Conservation (phyloP, 64 coral and sea anemone species). For the Pocillopora damicornis region DNA sequence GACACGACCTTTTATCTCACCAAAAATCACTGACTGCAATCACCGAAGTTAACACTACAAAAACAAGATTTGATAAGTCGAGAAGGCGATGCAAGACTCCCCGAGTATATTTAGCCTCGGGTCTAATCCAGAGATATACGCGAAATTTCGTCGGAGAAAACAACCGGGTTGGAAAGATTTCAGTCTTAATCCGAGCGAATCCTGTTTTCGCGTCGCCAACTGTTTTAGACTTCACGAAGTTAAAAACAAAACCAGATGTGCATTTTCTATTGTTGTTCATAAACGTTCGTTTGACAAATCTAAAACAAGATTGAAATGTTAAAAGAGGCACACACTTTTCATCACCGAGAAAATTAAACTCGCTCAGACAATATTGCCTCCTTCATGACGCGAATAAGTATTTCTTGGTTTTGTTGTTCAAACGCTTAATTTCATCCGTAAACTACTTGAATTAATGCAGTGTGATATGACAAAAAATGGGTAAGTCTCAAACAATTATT, state of each 20-base stretch:
- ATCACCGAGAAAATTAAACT: neutral
- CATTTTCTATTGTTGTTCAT: neutral
- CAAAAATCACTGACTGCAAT: constrained; percentile 19
- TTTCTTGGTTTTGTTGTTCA: neutral
- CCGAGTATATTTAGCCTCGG: neutral
- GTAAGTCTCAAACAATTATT: neutral
- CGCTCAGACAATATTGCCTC: neutral
- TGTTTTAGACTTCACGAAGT: neutral
- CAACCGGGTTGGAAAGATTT: neutral
- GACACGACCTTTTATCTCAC: constrained; percentile 16
- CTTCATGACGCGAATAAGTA: neutral
- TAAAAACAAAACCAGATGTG: neutral
- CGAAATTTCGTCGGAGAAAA: constrained; percentile 15
- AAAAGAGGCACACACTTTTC: neutral
- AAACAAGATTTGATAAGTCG: constrained; percentile 2
- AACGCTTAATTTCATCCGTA: neutral
- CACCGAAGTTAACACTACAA: neutral
- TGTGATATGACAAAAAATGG: constrained; percentile 20
- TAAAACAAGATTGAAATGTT: neutral
- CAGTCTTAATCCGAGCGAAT: neutral
- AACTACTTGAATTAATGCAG: constrained; percentile 14
- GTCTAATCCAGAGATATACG: constrained; percentile 4
- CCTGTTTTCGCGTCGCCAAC: neutral
- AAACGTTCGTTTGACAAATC: constrained; percentile 5
- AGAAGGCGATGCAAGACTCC: neutral